phyloP scores from a whole-genome alignment of 2,113 vertebrate genomes.

The Kryptolebias marmoratus region DNA sequence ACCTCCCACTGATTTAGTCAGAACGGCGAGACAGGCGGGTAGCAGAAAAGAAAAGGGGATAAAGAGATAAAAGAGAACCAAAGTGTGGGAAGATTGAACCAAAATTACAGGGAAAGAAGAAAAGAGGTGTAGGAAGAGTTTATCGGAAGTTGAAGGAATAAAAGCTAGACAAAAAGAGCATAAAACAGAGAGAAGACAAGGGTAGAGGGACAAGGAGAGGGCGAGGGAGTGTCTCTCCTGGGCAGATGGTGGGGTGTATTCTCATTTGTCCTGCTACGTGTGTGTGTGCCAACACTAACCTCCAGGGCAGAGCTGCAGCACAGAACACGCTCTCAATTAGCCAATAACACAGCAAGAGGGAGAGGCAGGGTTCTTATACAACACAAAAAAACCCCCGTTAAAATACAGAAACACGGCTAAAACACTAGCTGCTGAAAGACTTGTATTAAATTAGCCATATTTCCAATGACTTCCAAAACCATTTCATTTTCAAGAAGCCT shows the following conservation, averaged over 20 bases:
- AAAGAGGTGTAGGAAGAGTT: conserved; percentile 18
- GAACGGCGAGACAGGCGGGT: conserved; percentile 29
- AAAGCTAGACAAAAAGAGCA: conserved; percentile 45
- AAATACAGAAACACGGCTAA: conserved; percentile 18
- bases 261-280: conserved; percentile 79
- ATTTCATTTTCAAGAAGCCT: neutral
- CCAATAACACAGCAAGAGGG: conserved; percentile 63
- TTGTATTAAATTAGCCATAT: neutral
- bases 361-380: conserved; percentile 24
- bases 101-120: neutral
- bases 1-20: conserved; percentile 23
- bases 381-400: conserved; percentile 38
- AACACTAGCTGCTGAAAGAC: conserved; percentile 13
- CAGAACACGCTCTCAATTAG: conserved; percentile 77
- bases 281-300: conserved; percentile 74
- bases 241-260: conserved; percentile 79
- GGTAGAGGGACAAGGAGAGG: conserved; percentile 73
- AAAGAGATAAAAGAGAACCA: conserved; percentile 9
- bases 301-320: conserved; percentile 72
- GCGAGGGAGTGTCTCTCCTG: conserved; percentile 70
- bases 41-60: conserved; percentile 4
- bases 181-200: conserved; percentile 46
- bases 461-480: conserved; percentile 3
- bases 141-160: conserved; percentile 20
- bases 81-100: conserved; percentile 24